Base-by-base conservation (phyloP, 2,888 invertebrate genomes). In the Aphodius granarius region DNA sequence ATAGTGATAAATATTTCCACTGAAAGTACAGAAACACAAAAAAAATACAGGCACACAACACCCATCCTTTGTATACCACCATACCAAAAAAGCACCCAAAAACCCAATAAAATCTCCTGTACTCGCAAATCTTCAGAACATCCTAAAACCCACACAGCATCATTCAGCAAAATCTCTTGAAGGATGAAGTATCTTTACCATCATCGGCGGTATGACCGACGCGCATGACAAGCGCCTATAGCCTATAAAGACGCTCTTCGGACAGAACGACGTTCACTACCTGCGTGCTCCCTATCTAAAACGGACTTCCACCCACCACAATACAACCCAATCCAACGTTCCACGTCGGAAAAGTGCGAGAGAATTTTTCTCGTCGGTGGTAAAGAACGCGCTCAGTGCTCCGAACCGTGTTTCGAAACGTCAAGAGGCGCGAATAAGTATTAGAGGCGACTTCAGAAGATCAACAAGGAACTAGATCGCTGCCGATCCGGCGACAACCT, bases 241-340 rank as follows among this genome's bases (percentile, higher is more conserved):
- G 43, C 9, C 43, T 43, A 80, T 80, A 81, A 81, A 81, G 81
- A 80, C 78, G 80, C 78, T 80, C 72, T 74, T 79, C 77, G 73
- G 78, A 75, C 81, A 78, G 71, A 79, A 79, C 78, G 79, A 79
- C 80, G 80, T 75, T 76, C 81, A 81, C 80, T 80, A 80, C 77
- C 77, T 78, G 78, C 77, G 77, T 78, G 78, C 76, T 78, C 77
- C 76, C 74, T 77, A 78, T 73, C 76, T 78, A 78, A 73, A 78
- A 17, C 78, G 78, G 79, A 78, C 43, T 43, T 43, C 43, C 43
- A n/a, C n/a, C n/a, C n/a, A 73, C 73, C 15, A 68, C 65, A 73
- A 65, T 20, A 71, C 22, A n/a, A 20, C 71, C 17, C 18, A 62
- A 21, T 13, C n/a, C 68, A 23, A 16, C 5, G 71, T 22, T 72